phyloP scores from a whole-genome alignment of 2,113 vertebrate genomes.

The Amia ocellicauda region DNA sequence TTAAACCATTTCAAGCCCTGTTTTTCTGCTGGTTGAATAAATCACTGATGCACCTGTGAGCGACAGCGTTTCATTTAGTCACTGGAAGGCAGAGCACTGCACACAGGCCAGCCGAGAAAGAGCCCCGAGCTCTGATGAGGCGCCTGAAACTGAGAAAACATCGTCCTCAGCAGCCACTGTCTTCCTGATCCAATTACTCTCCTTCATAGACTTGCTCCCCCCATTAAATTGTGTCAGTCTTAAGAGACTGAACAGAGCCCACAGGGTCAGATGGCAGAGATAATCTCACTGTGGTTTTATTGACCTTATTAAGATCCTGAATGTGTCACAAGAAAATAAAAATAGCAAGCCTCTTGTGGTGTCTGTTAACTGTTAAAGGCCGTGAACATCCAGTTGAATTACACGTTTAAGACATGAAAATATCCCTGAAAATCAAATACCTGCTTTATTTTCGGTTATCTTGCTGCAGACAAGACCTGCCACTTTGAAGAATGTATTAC shows the following conservation, averaged over 20 bases:
- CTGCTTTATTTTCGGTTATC: too few relatives aligned
- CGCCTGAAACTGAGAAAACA: constrained; percentile 17
- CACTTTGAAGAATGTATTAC: too few relatives aligned
- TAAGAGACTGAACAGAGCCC: neutral
- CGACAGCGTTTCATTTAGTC: constrained; percentile 16
- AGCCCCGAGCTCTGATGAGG: constrained; percentile 33
- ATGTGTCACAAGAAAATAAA: too few relatives aligned
- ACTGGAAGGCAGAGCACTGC: neutral
- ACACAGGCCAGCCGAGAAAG: constrained; percentile 16
- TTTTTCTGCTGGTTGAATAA: constrained; percentile 4
- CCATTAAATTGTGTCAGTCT: constrained; percentile 6
- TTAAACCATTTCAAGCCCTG: too few relatives aligned
- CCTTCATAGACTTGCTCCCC: neutral
- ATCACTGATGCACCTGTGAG: neutral
- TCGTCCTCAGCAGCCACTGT: constrained; percentile 14
- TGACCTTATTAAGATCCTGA: too few relatives aligned
- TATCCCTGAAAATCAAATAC: too few relatives aligned
- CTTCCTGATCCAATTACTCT: neutral
- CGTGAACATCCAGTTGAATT: too few relatives aligned
- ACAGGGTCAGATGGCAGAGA: constrained; percentile 8
- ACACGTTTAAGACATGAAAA: too few relatives aligned
- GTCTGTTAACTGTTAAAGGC: too few relatives aligned
- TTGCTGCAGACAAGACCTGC: too few relatives aligned
- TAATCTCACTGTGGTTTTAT: too few relatives aligned
- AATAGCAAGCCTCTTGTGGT: too few relatives aligned